Evolutionary conservation across 2,113 vertebrate genomes (phyloP), one percentile per base, ranked within the genome.

Genomic region (Thinocorus orbignyianus): DNA sequence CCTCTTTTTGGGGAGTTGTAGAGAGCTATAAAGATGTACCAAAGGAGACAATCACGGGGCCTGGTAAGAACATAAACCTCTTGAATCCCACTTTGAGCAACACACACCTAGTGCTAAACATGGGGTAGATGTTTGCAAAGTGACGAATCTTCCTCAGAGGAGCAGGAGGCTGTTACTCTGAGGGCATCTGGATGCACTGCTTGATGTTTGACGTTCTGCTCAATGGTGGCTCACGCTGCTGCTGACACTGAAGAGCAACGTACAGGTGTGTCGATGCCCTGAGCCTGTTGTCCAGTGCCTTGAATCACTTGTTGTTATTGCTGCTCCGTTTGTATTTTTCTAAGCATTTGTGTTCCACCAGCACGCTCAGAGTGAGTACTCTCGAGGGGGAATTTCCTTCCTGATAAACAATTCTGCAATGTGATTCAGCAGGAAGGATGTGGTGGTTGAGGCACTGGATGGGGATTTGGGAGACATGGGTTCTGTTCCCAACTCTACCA

Each of bases 401-500:
- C 96, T 94, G 92, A 81, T 94, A 95, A 96, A 96, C 95, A 96
- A 51, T 49, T 71, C 77, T 69, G 76, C 78, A 39, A 3, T 70
- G 92, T 93, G 95, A 94, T 90, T 97, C 93, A 96, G 90, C 93
- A 94, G 94, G 93, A 96, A 96, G 95, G 94, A 96, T 96, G 96
- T 95, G 90, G 96, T 96, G 93, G 93, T 88, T 88, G 30, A 78
- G 93, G 86, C 88, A 60, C 71, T 93, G 93, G 52, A 16, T 8
- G 84, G 93, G 88, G 95, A 91, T 86, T 87, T 94, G 83, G 86
- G 86, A 92, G 93, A 49, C 69, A 51, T 44, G 52, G 86, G 33
- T 92, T 94, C 72, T 93, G 73, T 85, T 97, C 80, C 91, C 81
- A 94, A 79, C 76, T 81, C 55, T 64, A 39, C 92, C 95, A 93